phyloP scores from a whole-genome alignment of 2,888 invertebrate genomes.

The Aphodius sticticus region DNA sequence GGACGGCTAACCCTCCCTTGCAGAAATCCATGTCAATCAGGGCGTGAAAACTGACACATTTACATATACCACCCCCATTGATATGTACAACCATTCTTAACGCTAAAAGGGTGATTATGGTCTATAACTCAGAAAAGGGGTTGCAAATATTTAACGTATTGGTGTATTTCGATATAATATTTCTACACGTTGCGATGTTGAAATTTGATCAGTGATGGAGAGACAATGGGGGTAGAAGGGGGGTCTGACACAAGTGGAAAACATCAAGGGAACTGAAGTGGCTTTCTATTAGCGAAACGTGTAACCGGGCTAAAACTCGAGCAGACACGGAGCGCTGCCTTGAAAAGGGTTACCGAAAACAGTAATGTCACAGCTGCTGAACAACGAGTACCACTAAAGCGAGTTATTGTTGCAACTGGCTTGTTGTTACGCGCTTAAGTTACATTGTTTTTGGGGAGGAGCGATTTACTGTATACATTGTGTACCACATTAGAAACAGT shows the following conservation, averaged over 20 bases:
- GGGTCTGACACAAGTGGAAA: not conserved
- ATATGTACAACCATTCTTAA: not conserved
- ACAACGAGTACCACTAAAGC: not conserved
- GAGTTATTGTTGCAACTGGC: not conserved
- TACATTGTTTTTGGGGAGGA: not conserved
- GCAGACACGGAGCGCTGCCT: not conserved
- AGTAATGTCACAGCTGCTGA: not conserved
- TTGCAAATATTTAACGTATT: not conserved
- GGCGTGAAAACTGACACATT: conserved; percentile 61
- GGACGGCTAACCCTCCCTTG: conserved; percentile 41
- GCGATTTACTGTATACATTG: not conserved
- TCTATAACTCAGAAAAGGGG: not conserved
- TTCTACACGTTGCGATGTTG: not conserved
- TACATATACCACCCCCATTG: conserved; percentile 58
- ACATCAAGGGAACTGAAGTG: not conserved
- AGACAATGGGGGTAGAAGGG: not conserved
- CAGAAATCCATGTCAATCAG: conserved; percentile 55
- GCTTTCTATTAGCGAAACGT: not conserved
- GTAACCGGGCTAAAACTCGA: not conserved
- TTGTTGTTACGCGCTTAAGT: not conserved
- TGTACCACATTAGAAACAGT: not conserved
- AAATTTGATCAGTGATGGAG: not conserved
- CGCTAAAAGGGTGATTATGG: not conserved
- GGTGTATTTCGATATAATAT: too few relatives aligned
- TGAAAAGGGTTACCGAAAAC: not conserved